A percentile compares a stretch with the other conserved stretches of the same genome.
Evolutionary conservation across 2,888 invertebrate species (phyloP).

Genomic region (Megaustenia siamemsis): DNA sequence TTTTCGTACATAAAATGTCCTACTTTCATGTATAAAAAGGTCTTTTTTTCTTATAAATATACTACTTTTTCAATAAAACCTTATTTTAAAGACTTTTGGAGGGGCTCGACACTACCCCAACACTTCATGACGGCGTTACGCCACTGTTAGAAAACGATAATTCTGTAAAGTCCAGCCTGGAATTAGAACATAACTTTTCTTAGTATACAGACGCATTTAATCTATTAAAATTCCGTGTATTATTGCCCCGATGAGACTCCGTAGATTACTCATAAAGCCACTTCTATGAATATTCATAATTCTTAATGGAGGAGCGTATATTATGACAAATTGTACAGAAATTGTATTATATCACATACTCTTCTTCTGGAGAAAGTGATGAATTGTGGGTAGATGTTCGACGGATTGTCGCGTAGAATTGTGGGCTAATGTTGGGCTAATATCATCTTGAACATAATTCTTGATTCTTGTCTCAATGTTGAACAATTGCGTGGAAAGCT

Average conservation of each 20-base stretch:
- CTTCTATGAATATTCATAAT: constrained; percentile 6
- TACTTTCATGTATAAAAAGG: too few species aligned
- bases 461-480: neutral
- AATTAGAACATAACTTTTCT: neutral
- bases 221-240: neutral
- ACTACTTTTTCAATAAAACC: too few species aligned
- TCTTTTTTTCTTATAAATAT: too few species aligned
- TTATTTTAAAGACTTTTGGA: too few species aligned
- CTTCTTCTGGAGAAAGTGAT: neutral
- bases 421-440: neutral
- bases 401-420: neutral
- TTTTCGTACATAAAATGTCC: too few species aligned
- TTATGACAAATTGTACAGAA: constrained; percentile 21
- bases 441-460: neutral
- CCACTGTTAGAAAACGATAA: too few species aligned
- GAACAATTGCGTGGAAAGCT: neutral
- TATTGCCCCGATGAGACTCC: neutral
- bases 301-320: constrained; percentile 9
- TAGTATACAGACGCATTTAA: neutral
- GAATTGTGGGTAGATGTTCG: constrained; percentile 28
- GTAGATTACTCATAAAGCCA: constrained; percentile 3
- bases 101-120: too few species aligned
- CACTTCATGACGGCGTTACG: too few species aligned
- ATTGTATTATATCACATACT: neutral
- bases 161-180: neutral